Conservation (phyloP, 2,888 invertebrate genomes). For the Sesamia inferens region DNA sequence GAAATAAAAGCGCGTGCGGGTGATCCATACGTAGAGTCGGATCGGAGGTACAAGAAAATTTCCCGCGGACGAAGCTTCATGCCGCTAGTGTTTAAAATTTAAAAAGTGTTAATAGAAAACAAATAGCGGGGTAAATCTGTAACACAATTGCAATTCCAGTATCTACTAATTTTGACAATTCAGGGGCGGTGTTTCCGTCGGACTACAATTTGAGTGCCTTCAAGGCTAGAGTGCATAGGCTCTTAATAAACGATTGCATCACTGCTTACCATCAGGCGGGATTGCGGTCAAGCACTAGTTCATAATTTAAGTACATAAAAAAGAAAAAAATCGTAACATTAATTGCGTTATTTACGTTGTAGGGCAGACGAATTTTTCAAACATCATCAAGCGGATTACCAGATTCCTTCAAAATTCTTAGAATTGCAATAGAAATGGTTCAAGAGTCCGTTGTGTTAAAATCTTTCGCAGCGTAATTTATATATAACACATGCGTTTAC, state of each 20-base stretch:
- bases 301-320: too few relatives aligned
- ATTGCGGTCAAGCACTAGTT: too few relatives aligned
- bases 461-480: slow-evolving; percentile 3
- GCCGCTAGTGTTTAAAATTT: not conserved
- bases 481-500: slow-evolving; percentile 17
- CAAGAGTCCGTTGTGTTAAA: not conserved
- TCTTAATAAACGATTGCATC: too few relatives aligned
- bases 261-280: too few relatives aligned
- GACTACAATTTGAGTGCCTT: too few relatives aligned
- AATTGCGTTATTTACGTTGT: too few relatives aligned
- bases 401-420: not conserved
- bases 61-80: not conserved
- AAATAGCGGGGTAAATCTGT: not conserved
- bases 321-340: too few relatives aligned
- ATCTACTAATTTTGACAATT: not conserved
- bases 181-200: too few relatives aligned
- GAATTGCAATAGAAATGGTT: not conserved
- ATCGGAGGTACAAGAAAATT: not conserved
- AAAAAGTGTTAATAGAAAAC: not conserved
- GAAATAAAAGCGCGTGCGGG: not conserved
- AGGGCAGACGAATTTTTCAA: not conserved
- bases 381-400: not conserved
- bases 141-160: not conserved
- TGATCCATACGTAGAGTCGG: not conserved
- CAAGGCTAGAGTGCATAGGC: too few relatives aligned